A percentile compares a stretch with the other conserved stretches of the same genome.
Evolutionary conservation across 1,140 invertebrate genomes (phyloP).

Genomic region (Phenacoccus solenopsis): DNA sequence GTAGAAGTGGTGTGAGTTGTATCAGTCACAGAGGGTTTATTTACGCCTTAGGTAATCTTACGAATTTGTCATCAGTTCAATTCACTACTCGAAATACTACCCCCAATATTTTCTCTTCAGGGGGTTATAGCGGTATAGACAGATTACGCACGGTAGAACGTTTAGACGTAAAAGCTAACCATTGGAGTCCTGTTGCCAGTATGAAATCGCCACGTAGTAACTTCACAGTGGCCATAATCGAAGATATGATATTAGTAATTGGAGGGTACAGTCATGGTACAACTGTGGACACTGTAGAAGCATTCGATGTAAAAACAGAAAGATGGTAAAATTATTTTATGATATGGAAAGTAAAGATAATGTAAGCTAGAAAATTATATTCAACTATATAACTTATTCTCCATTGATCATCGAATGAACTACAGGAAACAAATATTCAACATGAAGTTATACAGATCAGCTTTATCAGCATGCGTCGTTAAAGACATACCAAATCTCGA

Average conservation of each 20-base stretch:
- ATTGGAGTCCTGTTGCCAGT: conserved; percentile 46
- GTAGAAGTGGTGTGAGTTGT: conserved; percentile 43
- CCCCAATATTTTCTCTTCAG: conserved; percentile 28
- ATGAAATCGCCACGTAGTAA: conserved; percentile 57
- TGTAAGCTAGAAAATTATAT: too few species aligned
- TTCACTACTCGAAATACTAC: background rate
- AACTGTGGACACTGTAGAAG: conserved; percentile 78
- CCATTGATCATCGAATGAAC: too few species aligned
- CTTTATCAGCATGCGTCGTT: conserved; percentile 72
- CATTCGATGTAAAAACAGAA: conserved; percentile 70
- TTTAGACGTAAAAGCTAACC: conserved; percentile 43
- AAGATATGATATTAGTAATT: conserved; percentile 55
- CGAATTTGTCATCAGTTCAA: too few species aligned
- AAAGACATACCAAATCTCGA: conserved; percentile 61
- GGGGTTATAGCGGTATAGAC: conserved; percentile 46
- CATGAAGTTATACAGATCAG: conserved; percentile 76
- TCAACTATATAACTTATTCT: too few species aligned
- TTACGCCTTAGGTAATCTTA: conserved; percentile 34
- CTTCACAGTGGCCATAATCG: conserved; percentile 52
- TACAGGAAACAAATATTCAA: conserved; percentile 33
- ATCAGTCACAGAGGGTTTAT: conserved; percentile 40
- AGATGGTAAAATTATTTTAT: conserved; percentile 48
- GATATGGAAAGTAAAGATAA: background rate
- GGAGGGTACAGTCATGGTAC: conserved; percentile 49
- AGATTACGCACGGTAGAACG: conserved; percentile 43